A percentile compares a stretch with the other conserved stretches of the same genome.
These are phyloP conservation scores for Cyprichromis sp. DNA, from an alignment of 2,113 vertebrate species.

Conservation along the genomic window DNA sequence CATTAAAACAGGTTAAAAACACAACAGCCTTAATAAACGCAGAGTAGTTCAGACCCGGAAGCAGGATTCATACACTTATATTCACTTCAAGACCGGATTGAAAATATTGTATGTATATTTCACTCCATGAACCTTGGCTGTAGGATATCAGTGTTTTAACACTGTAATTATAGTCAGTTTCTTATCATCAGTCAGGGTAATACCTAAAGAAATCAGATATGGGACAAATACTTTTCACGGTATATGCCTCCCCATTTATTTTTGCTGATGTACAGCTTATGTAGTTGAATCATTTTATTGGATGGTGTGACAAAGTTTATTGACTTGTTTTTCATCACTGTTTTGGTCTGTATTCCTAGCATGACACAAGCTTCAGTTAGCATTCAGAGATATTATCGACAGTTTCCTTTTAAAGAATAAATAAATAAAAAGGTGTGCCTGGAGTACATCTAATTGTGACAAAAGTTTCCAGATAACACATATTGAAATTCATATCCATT, in stretches of 20 bases:
- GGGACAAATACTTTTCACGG: neutral
- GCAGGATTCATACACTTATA: neutral
- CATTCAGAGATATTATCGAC: neutral
- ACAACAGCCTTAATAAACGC: neutral
- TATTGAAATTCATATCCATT: neutral
- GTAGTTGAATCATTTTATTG: neutral
- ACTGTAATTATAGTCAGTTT: neutral
- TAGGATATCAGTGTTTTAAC: neutral
- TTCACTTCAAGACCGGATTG: neutral
- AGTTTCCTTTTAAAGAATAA: neutral
- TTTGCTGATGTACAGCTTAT: neutral
- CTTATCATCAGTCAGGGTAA: neutral
- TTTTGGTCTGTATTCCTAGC: fast-evolving
- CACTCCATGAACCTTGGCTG: neutral
- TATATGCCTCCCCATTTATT: neutral
- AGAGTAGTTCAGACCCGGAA: neutral
- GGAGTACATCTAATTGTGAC: neutral
- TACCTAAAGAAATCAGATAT: neutral
- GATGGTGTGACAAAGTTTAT: neutral
- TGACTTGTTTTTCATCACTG: neutral
- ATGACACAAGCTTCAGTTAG: neutral
- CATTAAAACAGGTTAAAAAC: neutral
- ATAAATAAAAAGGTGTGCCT: neutral
- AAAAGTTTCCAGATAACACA: neutral
- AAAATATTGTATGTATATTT: neutral